Evolutionary conservation across 2,888 invertebrate genomes (phyloP), one percentile per base, ranked within the genome.

Genomic region (Protula sp.): DNA sequence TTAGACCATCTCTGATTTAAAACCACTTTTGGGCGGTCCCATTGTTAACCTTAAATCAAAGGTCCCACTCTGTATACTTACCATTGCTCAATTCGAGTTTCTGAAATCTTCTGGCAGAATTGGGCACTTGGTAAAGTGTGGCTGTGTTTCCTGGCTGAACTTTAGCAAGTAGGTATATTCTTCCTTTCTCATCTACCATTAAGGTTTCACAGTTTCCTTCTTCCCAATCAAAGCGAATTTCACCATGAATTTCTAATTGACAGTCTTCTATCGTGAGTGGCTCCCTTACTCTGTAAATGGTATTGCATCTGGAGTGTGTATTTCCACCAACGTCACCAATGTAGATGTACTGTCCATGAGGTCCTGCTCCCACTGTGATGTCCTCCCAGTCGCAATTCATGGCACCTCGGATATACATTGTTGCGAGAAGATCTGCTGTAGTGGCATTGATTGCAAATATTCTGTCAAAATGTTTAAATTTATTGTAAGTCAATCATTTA

Each of bases 301-400:
- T 50, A 5, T 50, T 9, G 24, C 50, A 50, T 5, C 5, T 24
- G 24, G 24, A 4, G 5, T 24, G 9, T 22, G 50, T 24, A 24
- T 50, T 50, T 4, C 50, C 50, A 4, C 50, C 50, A 5, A 50
- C 24, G 24, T 50, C 50, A 19, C 50, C 50, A 19, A 50, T 24
- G 24, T 50, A 50, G 9, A 50, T 50, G 50, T 50, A 50, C 24
- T 50, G 19, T 50, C 50, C 50, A 22, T 5, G 19, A 19, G 50
- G 50, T 22, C 50, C 50, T 50, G 50, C 22, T 22, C 50, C 50
- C 24, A 50, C 50, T 50, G 50, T 26, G 5, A 50, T 5, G 50
- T 50, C 50, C 24, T 50, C 50, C 50, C 50, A 50, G 50, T 50
- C 50, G 24, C 50, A 50, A 26, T 50, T 50, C 19, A n/a, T 5